Percentiles rank a stretch among this genome's conserved stretches.
Evolutionary conservation across 2,113 vertebrate species (phyloP).

Genomic region (Nymphicus hollandicus): DNA sequence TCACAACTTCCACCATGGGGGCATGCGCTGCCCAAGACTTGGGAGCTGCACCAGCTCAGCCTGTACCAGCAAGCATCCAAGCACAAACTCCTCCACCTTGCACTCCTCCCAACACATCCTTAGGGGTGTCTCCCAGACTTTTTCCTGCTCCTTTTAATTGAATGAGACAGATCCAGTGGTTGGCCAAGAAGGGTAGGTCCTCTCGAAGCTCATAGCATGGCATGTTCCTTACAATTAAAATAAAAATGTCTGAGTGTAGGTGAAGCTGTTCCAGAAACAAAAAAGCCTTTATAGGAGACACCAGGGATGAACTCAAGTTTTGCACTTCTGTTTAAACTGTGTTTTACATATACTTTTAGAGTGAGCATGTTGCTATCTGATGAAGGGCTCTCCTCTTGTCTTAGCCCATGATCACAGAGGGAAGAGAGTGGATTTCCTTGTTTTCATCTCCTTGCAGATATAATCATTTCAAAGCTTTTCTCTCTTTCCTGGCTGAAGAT

Average conservation of each 20-base stretch:
- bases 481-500: background rate
- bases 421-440: background rate
- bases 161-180: background rate
- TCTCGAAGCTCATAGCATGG: background rate
- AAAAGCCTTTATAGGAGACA: background rate
- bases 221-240: background rate
- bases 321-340: background rate
- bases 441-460: background rate
- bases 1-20: background rate
- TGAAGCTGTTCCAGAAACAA: background rate
- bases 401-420: accelerated
- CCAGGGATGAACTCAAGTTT: background rate
- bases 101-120: background rate
- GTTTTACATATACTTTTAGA: background rate
- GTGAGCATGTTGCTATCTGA: background rate
- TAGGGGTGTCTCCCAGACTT: background rate
- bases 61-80: background rate
- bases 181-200: background rate
- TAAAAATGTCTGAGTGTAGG: background rate
- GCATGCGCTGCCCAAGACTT: background rate
- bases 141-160: background rate
- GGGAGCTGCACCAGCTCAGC: accelerated
- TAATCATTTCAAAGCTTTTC: background rate
- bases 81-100: background rate
- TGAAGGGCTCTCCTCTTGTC: background rate